Evolutionary conservation across 2,113 vertebrate species (phyloP).

Genomic region (Benthochromis sp.): DNA sequence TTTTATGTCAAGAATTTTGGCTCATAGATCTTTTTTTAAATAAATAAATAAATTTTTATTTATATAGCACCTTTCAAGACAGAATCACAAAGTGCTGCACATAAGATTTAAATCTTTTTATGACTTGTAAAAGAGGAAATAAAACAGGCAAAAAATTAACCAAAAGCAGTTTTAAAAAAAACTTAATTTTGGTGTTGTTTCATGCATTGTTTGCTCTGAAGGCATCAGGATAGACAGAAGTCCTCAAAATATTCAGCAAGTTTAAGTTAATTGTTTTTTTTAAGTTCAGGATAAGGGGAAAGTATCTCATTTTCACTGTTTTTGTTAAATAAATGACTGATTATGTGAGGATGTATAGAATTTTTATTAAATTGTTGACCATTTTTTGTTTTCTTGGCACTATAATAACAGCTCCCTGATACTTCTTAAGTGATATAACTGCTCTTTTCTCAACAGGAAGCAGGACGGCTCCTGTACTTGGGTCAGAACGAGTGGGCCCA

Average conservation of each 20-base stretch:
- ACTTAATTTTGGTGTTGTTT: background rate
- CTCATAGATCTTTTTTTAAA: background rate
- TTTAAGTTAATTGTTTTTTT: background rate
- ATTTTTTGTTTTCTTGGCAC: background rate
- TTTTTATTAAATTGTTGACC: background rate
- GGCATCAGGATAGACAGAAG: background rate
- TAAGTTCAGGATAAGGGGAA: background rate
- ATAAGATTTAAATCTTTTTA: no score
- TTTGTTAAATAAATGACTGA: background rate
- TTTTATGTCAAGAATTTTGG: background rate
- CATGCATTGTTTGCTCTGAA: background rate
- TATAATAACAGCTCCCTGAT: background rate
- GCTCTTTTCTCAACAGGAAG: slow-evolving; percentile 64
- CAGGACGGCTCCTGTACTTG: slow-evolving; percentile 82
- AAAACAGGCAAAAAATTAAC: no score
- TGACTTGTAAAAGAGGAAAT: no score
- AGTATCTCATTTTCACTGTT: background rate
- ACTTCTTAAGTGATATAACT: background rate
- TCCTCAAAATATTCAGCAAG: background rate
- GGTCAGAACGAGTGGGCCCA: slow-evolving; percentile 93
- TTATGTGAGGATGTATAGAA: background rate
- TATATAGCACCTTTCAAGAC: no score
- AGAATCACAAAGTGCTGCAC: no score
- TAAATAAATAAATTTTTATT: no score
- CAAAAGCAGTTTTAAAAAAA: no score